Evolutionary conservation across 2,888 invertebrate genomes (phyloP).

Genomic region (Leptarthrus brevirostris): DNA sequence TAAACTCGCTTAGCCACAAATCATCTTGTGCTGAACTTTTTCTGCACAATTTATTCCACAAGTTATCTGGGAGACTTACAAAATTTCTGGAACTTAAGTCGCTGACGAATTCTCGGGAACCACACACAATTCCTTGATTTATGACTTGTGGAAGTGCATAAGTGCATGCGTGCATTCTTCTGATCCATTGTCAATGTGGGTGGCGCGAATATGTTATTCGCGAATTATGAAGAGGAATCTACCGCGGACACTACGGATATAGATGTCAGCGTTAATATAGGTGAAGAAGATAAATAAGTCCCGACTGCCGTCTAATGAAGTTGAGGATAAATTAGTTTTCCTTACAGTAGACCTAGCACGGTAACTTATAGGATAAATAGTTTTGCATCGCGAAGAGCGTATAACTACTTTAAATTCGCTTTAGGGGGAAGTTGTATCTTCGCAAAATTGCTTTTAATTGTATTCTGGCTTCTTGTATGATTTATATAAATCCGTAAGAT

Average conservation of each 20-base stretch:
- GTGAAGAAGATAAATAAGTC: slow-evolving; percentile 33
- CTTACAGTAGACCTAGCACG: too few relatives aligned
- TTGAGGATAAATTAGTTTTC: slow-evolving; percentile 36
- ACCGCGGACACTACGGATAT: slow-evolving; percentile 25
- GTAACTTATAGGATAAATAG: too few relatives aligned
- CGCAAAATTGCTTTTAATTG: too few relatives aligned
- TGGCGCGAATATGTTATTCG: slow-evolving; percentile 20
- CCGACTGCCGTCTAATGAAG: slow-evolving; percentile 18
- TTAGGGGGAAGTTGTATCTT: too few relatives aligned
- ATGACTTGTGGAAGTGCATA: slow-evolving; percentile 52
- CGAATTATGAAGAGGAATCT: slow-evolving; percentile 4
- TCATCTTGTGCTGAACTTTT: background rate
- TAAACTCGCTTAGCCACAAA: background rate
- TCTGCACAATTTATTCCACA: background rate
- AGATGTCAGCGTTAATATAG: slow-evolving; percentile 39
- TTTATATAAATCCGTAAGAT: too few relatives aligned
- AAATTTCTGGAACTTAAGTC: slow-evolving; percentile 47
- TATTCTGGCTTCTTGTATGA: too few relatives aligned
- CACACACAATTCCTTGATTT: slow-evolving; percentile 49
- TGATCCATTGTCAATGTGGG: slow-evolving; percentile 45
- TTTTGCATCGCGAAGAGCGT: too few relatives aligned
- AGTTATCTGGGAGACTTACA: slow-evolving; percentile 8
- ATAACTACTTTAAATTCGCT: too few relatives aligned
- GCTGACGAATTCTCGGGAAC: slow-evolving; percentile 50
- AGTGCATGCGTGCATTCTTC: slow-evolving; percentile 49